Conservation (phyloP, 2,797 vertebrate genomes). For the Antrozous pallidus region DNA sequence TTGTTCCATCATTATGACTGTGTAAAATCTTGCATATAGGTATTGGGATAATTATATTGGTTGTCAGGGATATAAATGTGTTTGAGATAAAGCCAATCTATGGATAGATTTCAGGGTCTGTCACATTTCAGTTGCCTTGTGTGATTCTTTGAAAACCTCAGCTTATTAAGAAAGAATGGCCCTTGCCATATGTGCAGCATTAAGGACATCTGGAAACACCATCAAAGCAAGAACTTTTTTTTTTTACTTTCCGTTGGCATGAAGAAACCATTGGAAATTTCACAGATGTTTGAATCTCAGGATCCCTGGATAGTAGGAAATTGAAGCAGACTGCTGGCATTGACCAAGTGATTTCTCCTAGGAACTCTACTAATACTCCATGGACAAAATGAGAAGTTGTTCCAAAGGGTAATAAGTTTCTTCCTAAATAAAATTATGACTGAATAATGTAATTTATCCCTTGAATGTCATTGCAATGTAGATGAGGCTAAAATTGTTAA, state of each 20-base stretch:
- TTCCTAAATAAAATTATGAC: conserved; percentile 73
- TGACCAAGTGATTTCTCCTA: conserved; percentile 74
- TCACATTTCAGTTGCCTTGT: conserved; percentile 66
- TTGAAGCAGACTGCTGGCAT: conserved; percentile 77
- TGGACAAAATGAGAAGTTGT: conserved; percentile 66
- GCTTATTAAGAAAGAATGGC: conserved; percentile 67
- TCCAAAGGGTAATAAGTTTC: conserved; percentile 51
- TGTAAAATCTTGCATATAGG: conserved; percentile 33
- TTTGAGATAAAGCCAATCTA: conserved; percentile 58
- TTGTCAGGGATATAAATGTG: conserved; percentile 61
- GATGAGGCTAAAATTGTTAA: conserved; percentile 35
- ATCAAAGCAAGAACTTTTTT: conserved; percentile 71
- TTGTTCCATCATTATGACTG: conserved; percentile 39
- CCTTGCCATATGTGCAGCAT: conserved; percentile 58
- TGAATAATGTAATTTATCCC: conserved; percentile 53
- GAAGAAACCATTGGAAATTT: conserved; percentile 79
- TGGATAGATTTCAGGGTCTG: conserved; percentile 61
- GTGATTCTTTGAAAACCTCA: conserved; percentile 66
- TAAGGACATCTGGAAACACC: conserved; percentile 77
- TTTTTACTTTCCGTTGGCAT: conserved; percentile 77
- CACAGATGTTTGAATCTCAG: conserved; percentile 77
- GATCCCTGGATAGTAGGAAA: conserved; percentile 78
- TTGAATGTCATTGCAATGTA: conserved; percentile 42
- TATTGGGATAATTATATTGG: conserved; percentile 47
- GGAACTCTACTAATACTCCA: conserved; percentile 6